Base-by-base conservation (phyloP, 2,888 invertebrate genomes). In the Parnassius glacialis region DNA sequence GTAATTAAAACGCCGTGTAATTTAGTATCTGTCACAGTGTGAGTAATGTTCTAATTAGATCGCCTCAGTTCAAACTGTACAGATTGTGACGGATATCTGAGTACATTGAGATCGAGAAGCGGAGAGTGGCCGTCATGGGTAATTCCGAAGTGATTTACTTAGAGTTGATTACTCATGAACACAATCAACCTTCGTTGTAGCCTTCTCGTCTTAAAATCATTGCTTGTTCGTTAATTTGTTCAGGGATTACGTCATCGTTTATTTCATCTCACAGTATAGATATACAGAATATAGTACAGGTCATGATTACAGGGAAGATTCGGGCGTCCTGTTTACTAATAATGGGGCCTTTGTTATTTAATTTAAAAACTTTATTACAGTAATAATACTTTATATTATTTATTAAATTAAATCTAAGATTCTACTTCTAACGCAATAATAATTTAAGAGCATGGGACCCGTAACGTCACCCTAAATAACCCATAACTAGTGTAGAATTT, bases 381-480 rank as follows among this genome's bases (percentile, higher is more conserved):
- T 34, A 34, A 34, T 34, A 1, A 34, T 34, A 7, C 34, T 7
- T 34, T 34, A 34, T 34, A 5, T 34, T 34, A 34, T 34, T 34
- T 34, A 34, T 34, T 34, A 34, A 34, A 34, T 34, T 34, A 7
- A 34, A 34, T 34, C 34, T 34, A 34, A 34, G 5, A 34, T 34
- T 34, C 34, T 7, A 34, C 34, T 34, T 45, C 20, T 52, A 50
- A 48, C 59, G 55, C 62, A 62, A 62, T 62, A 54, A 59, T 52
- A 59, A 59, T 62, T 62, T 59, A 63, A 59, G 55, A 63, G 34
- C 55, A 54, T 51, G 59, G 59, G 55, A 34, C 59, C 55, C 51
- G 55, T 62, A 54, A 55, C 54, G 34, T 50, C 58, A 25, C 53
- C 50, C 54, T 61, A 52, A 61, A 63, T 59, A 55, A 63, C 59